Evolutionary conservation across 2,797 vertebrate genomes (phyloP).

Genomic region (Craterocephalus amniculus): DNA sequence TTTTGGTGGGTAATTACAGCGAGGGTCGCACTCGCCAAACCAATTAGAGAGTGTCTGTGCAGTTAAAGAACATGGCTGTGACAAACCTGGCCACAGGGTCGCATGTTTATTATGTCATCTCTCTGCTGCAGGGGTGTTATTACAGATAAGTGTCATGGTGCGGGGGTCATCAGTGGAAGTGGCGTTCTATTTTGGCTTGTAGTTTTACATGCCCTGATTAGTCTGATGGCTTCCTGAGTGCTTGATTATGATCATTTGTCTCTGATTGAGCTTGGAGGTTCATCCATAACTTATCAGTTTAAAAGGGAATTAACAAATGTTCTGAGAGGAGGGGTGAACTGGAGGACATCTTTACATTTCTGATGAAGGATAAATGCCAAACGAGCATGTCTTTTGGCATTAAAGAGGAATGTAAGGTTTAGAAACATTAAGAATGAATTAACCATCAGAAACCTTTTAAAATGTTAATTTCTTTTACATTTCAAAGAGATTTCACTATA

Average conservation of each 20-base stretch:
- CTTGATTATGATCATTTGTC: constrained; percentile 69
- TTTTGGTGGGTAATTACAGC: constrained; percentile 72
- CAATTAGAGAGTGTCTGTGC: constrained; percentile 77
- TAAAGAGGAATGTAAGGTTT: too few species aligned
- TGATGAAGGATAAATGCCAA: not conserved
- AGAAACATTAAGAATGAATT: too few species aligned
- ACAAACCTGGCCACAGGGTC: constrained; percentile 73
- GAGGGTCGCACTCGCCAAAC: constrained; percentile 57
- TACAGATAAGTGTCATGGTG: constrained; percentile 65
- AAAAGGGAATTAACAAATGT: constrained; percentile 66
- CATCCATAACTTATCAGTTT: constrained; percentile 49
- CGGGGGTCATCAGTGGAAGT: constrained; percentile 69
- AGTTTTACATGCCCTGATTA: constrained; percentile 67
- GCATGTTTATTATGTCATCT: constrained; percentile 81
- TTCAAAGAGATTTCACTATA: too few species aligned
- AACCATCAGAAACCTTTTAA: too few species aligned
- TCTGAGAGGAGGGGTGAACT: constrained; percentile 27
- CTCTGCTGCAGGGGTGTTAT: constrained; percentile 61
- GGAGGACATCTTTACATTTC: constrained; percentile 48
- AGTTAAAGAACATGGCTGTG: constrained; percentile 74
- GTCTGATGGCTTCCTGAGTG: constrained; percentile 73
- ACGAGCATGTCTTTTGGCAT: too few species aligned
- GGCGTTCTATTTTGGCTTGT: constrained; percentile 56
- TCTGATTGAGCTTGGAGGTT: constrained; percentile 48
- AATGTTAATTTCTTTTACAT: too few species aligned